Percentiles rank a stretch among this genome's conserved stretches.
These are phyloP conservation scores for Taurulus bubalis DNA, from an alignment of 2,113 vertebrate genomes.

Conservation along the genomic window DNA sequence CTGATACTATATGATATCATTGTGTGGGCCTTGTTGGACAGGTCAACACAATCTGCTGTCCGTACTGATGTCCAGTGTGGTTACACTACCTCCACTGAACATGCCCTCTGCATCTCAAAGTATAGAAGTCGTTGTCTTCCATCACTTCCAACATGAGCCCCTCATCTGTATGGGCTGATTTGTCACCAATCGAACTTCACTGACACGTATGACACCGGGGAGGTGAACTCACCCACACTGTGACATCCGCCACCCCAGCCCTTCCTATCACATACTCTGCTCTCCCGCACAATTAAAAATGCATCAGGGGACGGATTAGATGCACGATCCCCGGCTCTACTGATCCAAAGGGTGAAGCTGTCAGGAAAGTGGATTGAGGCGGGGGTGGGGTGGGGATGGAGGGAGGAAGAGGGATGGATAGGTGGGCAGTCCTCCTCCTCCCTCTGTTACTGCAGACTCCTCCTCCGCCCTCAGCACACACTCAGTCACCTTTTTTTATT, in stretches of 20 bases:
- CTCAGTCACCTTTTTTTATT: constrained; percentile 84
- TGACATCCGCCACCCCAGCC: constrained; percentile 42
- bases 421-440: constrained; percentile 19
- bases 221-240: constrained; percentile 38
- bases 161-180: constrained; percentile 50
- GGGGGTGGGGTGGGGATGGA: constrained; percentile 7
- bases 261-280: constrained; percentile 41
- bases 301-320: constrained; percentile 82
- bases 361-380: constrained; percentile 59
- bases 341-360: constrained; percentile 82
- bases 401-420: constrained; percentile 38
- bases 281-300: constrained; percentile 83
- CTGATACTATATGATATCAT: neutral
- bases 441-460: constrained; percentile 32
- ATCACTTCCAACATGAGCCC: constrained; percentile 8
- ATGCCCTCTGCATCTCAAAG: neutral
- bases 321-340: constrained; percentile 74
- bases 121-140: neutral
- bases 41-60: neutral
- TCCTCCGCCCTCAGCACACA: constrained; percentile 29
- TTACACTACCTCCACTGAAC: neutral
- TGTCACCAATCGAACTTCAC: constrained; percentile 37
- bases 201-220: constrained; percentile 14
- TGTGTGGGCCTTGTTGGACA: neutral
- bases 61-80: neutral